A percentile compares a stretch with the other conserved stretches of the same genome.
Evolutionary conservation across 2,797 vertebrate genomes (phyloP).

Genomic region (Girardinus metallicus): DNA sequence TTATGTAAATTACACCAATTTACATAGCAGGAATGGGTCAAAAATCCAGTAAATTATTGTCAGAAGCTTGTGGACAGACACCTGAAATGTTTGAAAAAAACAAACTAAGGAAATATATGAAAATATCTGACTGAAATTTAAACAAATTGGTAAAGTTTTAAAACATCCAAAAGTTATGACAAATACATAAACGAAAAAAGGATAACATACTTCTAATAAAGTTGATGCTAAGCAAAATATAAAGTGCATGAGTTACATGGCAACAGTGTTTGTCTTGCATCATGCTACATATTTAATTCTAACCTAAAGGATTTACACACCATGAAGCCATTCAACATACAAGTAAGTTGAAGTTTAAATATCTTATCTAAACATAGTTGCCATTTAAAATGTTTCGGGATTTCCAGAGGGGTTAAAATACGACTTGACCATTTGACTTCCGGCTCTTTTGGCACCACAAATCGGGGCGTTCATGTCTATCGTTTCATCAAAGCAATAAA

Average conservation of each 20-base stretch:
- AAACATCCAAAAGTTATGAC: background rate
- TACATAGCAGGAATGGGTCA: background rate
- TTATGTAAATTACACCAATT: too few relatives aligned
- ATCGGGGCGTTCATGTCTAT: constrained; percentile 17
- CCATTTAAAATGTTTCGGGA: constrained; percentile 4
- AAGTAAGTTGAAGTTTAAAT: background rate
- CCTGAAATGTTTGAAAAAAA: background rate
- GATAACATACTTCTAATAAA: background rate
- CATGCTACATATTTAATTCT: background rate
- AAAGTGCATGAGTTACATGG: background rate
- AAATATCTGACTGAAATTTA: background rate
- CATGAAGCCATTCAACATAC: background rate
- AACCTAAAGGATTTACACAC: background rate
- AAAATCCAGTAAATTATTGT: background rate
- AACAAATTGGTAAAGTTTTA: background rate
- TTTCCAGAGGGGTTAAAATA: background rate
- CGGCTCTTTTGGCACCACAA: constrained; percentile 9
- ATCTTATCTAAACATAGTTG: constrained; percentile 10
- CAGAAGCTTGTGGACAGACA: background rate
- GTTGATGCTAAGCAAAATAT: background rate
- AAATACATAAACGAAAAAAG: background rate
- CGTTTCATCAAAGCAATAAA: constrained; percentile 20
- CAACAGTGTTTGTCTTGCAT: background rate
- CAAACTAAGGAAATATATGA: background rate
- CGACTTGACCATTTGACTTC: constrained; percentile 14